Evolutionary conservation across 2,888 invertebrate species (phyloP), one percentile per base, ranked within the genome.

Genomic region (Emesis furor): DNA sequence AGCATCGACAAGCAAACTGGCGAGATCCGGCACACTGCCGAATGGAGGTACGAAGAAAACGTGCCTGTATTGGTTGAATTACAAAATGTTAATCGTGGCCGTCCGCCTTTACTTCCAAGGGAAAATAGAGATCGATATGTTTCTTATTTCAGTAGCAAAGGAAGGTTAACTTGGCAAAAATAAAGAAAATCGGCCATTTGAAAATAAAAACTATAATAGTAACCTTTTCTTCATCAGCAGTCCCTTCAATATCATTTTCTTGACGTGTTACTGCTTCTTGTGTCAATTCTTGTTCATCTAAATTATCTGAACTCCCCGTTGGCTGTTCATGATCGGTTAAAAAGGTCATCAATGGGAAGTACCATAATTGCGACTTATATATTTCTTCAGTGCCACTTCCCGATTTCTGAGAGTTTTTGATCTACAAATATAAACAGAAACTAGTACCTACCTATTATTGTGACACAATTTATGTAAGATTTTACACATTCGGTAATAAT

Each of bases 191-290:
- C 37, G 37, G 7, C 37, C 37, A 37, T 37, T 7, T 37, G 7
- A 37, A 37, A 37, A 1, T 37, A 7, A 37, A 37, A 37, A 37
- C 1, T 37, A 37, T 7, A 37, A 37, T 37, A 37, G 7, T 37
- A 37, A 37, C 37, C 7, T 7, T 37, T 37, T 37, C 37, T 37
- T 37, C 37, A 37, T 37, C 8, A 37, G 37, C 37, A 37, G 37
- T 37, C 37, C 37, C 6, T 37, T 37, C 37, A 37, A 7, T 37
- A 37, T 37, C 37, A 37, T 37, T 6, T 7, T 68, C 37, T 35
- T 68, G 68, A 35, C 68, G 68, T 68, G n/a, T 35, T 68, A 68
- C 68, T 68, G 68, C 68, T 68, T 68, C 35, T 68, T 68, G 68
- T 68, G 68, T 68, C 35, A 68, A 68, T 68, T n/a, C 68, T 37